Percentiles rank a stretch among this genome's conserved stretches.
phyloP scores from a whole-genome alignment of 2,797 vertebrate species.

The Dallia pectoralis region DNA sequence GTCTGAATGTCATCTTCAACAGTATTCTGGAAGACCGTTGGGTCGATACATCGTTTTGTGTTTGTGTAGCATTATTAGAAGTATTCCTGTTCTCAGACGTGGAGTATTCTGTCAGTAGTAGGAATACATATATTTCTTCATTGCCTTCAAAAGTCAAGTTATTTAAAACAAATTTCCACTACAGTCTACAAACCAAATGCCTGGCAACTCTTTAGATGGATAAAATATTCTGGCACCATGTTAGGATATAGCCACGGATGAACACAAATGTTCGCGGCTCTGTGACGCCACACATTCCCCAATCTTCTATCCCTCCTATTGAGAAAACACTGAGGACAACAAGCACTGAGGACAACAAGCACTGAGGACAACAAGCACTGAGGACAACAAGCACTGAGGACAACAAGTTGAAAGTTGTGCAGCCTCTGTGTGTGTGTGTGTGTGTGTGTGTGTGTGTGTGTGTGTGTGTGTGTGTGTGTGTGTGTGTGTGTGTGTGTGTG shows the following conservation, averaged over 20 bases:
- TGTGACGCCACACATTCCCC: conserved; percentile 45
- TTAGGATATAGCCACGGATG: not conserved
- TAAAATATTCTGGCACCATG: not conserved
- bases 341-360: conserved; percentile 32
- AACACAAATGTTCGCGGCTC: conserved; percentile 23
- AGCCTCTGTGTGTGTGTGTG: no score
- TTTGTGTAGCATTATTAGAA: conserved; percentile 36
- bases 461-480: no score
- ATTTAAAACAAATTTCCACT: not conserved
- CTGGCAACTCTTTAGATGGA: not conserved
- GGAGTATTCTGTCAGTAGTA: conserved; percentile 9
- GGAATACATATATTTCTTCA: not conserved
- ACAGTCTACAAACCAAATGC: not conserved
- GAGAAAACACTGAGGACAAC: not conserved
- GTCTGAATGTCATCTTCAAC: conserved; percentile 29
- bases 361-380: not conserved
- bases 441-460: no score
- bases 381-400: conserved; percentile 31
- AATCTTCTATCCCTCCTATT: conserved; percentile 11
- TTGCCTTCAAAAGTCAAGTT: not conserved
- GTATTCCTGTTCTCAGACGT: conserved; percentile 55
- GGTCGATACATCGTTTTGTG: conserved; percentile 27
- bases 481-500: no score
- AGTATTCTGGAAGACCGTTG: conserved; percentile 36
- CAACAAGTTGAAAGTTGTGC: no score